Percentiles rank a stretch among this genome's conserved stretches.
phyloP scores from a whole-genome alignment of 2,113 vertebrate species.

The Argyrosomus japonicus region DNA sequence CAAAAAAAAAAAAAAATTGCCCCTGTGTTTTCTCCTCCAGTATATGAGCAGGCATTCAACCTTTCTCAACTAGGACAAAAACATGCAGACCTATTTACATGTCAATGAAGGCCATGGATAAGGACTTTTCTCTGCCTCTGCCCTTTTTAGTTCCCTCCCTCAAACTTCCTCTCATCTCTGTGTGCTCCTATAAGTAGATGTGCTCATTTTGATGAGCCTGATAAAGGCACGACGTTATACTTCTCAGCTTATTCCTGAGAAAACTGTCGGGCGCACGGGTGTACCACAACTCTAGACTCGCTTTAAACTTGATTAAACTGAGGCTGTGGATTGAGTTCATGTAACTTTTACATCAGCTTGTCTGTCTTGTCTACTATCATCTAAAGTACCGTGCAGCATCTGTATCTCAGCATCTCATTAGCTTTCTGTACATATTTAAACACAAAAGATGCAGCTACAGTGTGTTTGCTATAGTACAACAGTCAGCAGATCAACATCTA shows the following conservation, averaged over 20 bases:
- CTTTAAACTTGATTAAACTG: no score
- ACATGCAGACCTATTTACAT: conserved; percentile 72
- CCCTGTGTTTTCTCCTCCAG: conserved; percentile 39
- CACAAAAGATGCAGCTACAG: conserved; percentile 13
- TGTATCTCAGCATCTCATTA: not conserved
- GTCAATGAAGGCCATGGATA: conserved; percentile 57
- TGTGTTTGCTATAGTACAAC: not conserved
- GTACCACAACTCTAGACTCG: not conserved
- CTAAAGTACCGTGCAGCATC: not conserved
- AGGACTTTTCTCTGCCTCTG: conserved; percentile 21
- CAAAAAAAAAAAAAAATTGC: conserved; percentile 10
- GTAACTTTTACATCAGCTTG: not conserved
- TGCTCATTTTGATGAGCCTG: conserved; percentile 21
- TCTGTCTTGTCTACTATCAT: no score
- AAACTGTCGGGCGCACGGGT: not conserved
- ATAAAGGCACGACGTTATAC: not conserved
- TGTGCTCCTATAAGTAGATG: conserved; percentile 13
- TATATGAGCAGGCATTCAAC: conserved; percentile 47
- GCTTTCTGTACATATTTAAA: not conserved
- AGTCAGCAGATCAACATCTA: conserved; percentile 7
- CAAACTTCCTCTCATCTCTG: conserved; percentile 21
- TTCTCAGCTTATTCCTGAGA: not conserved
- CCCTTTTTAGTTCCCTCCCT: conserved; percentile 20
- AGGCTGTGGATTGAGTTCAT: not conserved
- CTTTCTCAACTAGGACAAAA: conserved; percentile 69